Evolutionary conservation across 2,113 vertebrate genomes (phyloP).

Genomic region (Alligator sinensis): DNA sequence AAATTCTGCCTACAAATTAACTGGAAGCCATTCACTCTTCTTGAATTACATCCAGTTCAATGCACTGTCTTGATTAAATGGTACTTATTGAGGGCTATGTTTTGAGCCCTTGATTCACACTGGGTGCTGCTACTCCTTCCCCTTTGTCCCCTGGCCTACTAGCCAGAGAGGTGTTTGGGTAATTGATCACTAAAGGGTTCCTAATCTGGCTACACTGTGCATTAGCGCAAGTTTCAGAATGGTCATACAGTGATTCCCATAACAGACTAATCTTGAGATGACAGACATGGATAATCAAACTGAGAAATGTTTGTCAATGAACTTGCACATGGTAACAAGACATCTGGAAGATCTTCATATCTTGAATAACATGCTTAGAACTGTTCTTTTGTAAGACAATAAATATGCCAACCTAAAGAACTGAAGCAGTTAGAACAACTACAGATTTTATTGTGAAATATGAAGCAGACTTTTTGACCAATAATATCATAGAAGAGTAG

Average conservation of each 20-base stretch:
- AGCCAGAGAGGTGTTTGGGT: not conserved
- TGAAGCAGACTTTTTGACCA: not conserved
- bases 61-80: not conserved
- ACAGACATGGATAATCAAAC: rapidly evolving
- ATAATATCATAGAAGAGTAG: not conserved
- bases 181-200: not conserved
- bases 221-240: not conserved
- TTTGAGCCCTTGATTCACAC: not conserved
- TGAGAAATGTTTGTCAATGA: not conserved
- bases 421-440: not conserved
- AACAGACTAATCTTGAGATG: not conserved
- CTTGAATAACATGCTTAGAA: no score
- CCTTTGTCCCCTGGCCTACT: not conserved
- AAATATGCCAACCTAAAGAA: no score
- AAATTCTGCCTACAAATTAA: not conserved
- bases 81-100: not conserved
- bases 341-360: not conserved
- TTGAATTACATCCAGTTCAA: not conserved
- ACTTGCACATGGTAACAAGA: not conserved
- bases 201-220: not conserved
- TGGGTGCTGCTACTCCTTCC: not conserved
- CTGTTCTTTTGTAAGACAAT: no score
- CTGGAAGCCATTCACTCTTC: not conserved
- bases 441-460: not conserved
- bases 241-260: not conserved